phyloP scores from a whole-genome alignment of 2,888 invertebrate genomes.

The Volucella inanis region DNA sequence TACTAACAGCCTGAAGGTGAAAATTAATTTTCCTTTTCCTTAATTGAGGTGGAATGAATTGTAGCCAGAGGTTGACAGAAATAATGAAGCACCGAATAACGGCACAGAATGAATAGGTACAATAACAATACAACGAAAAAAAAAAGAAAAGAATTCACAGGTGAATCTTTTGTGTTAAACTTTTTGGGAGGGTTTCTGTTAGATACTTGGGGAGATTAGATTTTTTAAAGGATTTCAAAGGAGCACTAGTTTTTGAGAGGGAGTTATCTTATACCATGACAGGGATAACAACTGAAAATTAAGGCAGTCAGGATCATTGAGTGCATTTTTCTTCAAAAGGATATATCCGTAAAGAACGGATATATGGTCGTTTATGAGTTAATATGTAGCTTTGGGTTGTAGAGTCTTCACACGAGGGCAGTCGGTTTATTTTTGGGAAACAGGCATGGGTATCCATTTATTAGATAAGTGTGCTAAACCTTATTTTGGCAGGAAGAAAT shows the following conservation, averaged over 20 bases:
- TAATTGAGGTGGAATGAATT: constrained; percentile 65
- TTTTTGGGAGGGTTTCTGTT: background rate
- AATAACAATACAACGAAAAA: background rate
- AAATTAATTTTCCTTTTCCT: constrained; percentile 65
- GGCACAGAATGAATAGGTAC: background rate
- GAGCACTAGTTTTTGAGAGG: constrained; percentile 7
- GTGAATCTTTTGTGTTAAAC: background rate
- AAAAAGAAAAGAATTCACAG: constrained; percentile 17
- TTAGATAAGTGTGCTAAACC: too few species aligned
- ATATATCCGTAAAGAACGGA: too few species aligned
- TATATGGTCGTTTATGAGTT: too few species aligned
- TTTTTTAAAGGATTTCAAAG: constrained; percentile 12
- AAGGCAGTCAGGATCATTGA: constrained; percentile 6
- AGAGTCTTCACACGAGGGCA: too few species aligned
- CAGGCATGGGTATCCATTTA: too few species aligned
- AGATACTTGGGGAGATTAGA: constrained; percentile 5
- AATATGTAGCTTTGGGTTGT: too few species aligned
- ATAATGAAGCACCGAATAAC: constrained; percentile 37
- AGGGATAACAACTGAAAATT: constrained; percentile 5
- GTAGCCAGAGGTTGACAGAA: constrained; percentile 55
- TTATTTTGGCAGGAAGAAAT: too few species aligned
- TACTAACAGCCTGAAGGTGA: constrained; percentile 54
- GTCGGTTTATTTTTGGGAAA: too few species aligned
- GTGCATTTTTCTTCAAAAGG: background rate
- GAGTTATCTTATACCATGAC: constrained; percentile 26